Evolutionary conservation across 2,888 invertebrate species (phyloP).

Genomic region (Eupithecia centaureata): DNA sequence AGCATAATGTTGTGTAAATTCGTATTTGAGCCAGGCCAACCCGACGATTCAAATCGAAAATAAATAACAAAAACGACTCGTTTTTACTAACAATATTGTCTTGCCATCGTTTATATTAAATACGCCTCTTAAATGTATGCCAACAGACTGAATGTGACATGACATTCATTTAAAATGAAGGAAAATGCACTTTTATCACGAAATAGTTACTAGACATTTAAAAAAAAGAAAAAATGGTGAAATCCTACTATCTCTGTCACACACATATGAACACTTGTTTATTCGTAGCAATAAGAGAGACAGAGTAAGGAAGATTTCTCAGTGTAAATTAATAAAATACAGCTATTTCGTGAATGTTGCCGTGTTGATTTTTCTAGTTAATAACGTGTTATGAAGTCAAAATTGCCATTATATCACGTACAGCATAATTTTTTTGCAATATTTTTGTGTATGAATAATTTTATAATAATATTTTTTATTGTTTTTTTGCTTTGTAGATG

Average conservation of each 20-base stretch:
- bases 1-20: background rate
- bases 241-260: background rate
- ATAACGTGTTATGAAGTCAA: constrained; percentile 15
- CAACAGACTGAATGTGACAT: constrained; percentile 18
- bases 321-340: too few species aligned
- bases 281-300: background rate
- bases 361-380: constrained; percentile 4
- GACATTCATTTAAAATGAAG: constrained; percentile 23
- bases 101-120: constrained; percentile 60
- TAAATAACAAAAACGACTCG: constrained; percentile 8
- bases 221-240: background rate
- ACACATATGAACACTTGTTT: background rate
- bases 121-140: constrained; percentile 45
- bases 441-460: constrained; percentile 44
- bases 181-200: constrained; percentile 8
- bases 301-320: background rate
- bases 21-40: constrained; percentile 3
- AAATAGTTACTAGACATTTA: background rate
- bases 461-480: constrained; percentile 46
- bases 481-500: constrained; percentile 41
- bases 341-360: constrained; percentile 1
- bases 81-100: constrained; percentile 48
- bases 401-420: constrained; percentile 56
- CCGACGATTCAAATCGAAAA: constrained; percentile 2
- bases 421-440: constrained; percentile 55